A percentile compares a stretch with the other conserved stretches of the same genome.
These are phyloP conservation scores for Drosophila lini DNA, from an alignment of 1,140 invertebrate genomes.

Conservation along the genomic window DNA sequence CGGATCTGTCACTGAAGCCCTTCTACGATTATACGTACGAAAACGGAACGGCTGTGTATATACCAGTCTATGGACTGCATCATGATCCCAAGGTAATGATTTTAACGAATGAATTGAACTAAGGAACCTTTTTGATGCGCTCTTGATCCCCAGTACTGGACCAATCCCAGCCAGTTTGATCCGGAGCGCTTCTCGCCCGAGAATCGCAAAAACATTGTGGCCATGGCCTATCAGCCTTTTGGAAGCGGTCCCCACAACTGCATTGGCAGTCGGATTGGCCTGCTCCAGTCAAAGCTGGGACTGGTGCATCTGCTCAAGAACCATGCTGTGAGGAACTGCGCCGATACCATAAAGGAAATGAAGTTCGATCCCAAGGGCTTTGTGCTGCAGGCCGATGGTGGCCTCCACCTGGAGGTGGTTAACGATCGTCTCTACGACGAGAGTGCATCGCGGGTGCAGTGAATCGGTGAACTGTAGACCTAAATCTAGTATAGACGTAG, in stretches of 20 bases:
- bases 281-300: slow-evolving; percentile 74
- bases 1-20: slow-evolving; percentile 64
- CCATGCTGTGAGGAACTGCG: slow-evolving; percentile 52
- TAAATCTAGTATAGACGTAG: not conserved
- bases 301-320: slow-evolving; percentile 76
- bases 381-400: slow-evolving; percentile 52
- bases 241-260: slow-evolving; percentile 91
- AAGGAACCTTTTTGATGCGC: slow-evolving; percentile 53
- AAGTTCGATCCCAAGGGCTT: slow-evolving; percentile 66
- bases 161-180: slow-evolving; percentile 88
- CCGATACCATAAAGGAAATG: slow-evolving; percentile 50
- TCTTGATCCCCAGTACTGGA: slow-evolving; percentile 87
- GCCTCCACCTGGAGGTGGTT: slow-evolving; percentile 65
- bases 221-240: slow-evolving; percentile 90
- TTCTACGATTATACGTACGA: slow-evolving; percentile 60
- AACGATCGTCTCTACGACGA: slow-evolving; percentile 67
- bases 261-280: slow-evolving; percentile 87
- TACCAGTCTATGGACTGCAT: slow-evolving; percentile 72
- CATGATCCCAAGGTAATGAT: slow-evolving; percentile 70
- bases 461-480: not conserved
- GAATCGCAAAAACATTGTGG: slow-evolving; percentile 82
- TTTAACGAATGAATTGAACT: too few relatives aligned
- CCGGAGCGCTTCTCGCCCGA: slow-evolving; percentile 88
- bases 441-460: slow-evolving; percentile 5
- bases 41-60: slow-evolving; percentile 70